phyloP scores from a whole-genome alignment of 2,888 invertebrate genomes.

The Anticlea derivata region DNA sequence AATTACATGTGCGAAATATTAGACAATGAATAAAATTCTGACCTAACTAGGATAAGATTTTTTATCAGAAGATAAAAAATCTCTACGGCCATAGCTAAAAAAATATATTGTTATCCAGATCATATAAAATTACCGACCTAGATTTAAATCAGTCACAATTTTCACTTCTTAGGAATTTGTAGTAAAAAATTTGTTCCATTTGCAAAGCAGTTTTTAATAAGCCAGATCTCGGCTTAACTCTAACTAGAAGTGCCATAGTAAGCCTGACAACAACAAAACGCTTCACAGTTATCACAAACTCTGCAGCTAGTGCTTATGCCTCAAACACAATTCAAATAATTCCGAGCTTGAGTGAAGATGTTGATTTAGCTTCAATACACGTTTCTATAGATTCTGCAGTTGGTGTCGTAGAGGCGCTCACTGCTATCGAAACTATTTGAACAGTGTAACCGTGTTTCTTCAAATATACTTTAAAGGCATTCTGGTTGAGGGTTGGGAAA shows the following conservation, averaged over 20 bases:
- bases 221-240: no score
- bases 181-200: no score
- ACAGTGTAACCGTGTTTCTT: conserved; percentile 33
- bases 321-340: conserved; percentile 27
- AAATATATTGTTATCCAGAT: no score
- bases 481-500: neutral
- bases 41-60: neutral
- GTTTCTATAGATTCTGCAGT: conserved; percentile 40
- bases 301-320: conserved; percentile 17
- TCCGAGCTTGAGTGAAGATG: conserved; percentile 29
- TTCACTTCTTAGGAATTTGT: no score
- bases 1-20: neutral
- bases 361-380: conserved; percentile 42
- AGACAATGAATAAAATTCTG: neutral
- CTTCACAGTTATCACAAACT: conserved; percentile 14
- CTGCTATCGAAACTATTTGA: conserved; percentile 56
- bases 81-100: no score
- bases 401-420: conserved; percentile 46
- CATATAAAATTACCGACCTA: no score
- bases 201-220: no score
- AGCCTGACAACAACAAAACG: neutral
- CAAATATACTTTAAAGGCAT: neutral
- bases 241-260: neutral
- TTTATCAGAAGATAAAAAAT: no score
- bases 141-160: no score